Conservation (phyloP, 2,888 invertebrate species). For the Trachelus stipa region DNA sequence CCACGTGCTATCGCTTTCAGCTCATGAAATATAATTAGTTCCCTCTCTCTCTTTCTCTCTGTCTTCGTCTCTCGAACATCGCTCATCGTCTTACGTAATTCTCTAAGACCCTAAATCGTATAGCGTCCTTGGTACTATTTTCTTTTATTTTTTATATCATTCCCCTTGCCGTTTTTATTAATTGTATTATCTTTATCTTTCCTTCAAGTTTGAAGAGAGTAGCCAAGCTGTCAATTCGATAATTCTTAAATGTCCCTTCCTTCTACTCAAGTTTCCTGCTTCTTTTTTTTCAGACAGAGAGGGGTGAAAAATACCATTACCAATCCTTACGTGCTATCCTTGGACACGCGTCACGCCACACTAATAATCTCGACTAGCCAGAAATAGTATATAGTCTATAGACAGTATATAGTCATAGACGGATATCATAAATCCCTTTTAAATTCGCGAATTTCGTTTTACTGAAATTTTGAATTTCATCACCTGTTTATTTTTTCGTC, state of each 20-base stretch:
- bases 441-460: neutral
- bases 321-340: neutral
- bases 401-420: neutral
- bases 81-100: neutral
- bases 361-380: neutral
- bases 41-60: slow-evolving; percentile 6
- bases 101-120: neutral
- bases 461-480: neutral
- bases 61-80: neutral
- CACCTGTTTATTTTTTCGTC: neutral
- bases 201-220: neutral
- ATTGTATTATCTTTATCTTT: neutral
- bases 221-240: neutral
- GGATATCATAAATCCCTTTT: neutral
- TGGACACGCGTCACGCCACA: neutral
- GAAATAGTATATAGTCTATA: neutral
- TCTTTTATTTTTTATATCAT: neutral
- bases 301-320: neutral
- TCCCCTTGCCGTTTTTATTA: neutral
- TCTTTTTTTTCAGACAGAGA: neutral
- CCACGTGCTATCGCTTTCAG: neutral
- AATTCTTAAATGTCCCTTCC: neutral
- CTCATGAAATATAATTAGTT: slow-evolving; percentile 18
- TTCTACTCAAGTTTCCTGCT: neutral
- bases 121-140: neutral